Evolutionary conservation across 2,113 vertebrate genomes (phyloP).

Genomic region (Halcyon senegalensis): DNA sequence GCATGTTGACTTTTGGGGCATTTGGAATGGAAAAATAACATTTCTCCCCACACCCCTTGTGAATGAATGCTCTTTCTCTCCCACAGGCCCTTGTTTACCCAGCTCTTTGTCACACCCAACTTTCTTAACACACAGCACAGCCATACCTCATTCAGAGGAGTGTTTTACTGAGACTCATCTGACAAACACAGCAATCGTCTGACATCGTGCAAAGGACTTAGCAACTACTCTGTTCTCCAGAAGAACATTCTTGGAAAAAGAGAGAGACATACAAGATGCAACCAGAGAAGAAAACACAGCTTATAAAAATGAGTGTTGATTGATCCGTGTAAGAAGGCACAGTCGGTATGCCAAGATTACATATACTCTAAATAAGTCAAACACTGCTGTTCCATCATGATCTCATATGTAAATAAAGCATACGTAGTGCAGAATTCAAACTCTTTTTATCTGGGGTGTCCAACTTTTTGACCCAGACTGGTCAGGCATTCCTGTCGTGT

Average conservation of each 20-base stretch:
- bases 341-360: neutral
- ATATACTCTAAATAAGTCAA: neutral
- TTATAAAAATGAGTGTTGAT: neutral
- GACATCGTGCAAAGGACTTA: neutral
- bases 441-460: neutral
- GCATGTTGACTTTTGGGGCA: neutral
- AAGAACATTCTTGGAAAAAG: neutral
- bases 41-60: neutral
- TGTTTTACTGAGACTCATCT: neutral
- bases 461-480: neutral
- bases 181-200: neutral
- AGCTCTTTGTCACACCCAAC: neutral
- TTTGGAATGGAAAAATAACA: neutral
- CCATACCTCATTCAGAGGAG: neutral
- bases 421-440: neutral
- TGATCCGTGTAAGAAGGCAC: neutral
- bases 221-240: neutral
- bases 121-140: neutral
- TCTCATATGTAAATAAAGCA: conserved; percentile 9
- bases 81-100: neutral
- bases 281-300: neutral
- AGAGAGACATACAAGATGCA: neutral
- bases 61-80: neutral
- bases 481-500: neutral
- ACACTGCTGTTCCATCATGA: neutral